phyloP scores from a whole-genome alignment of 1,140 invertebrate species.

The Campoletis sonorensis region DNA sequence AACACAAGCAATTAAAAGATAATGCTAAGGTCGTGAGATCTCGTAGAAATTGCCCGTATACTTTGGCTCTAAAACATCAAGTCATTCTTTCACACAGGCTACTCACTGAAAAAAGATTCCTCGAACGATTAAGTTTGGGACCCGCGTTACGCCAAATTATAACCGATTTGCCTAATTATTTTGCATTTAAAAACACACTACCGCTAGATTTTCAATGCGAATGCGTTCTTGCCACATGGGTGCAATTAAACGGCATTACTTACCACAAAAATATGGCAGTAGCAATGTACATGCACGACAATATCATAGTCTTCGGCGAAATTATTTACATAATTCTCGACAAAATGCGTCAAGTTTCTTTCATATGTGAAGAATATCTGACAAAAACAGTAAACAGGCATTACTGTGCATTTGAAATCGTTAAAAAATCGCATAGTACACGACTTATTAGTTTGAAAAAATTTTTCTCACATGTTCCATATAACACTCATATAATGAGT shows the following conservation, averaged over 20 bases:
- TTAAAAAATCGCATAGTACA: background rate
- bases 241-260: constrained; percentile 17
- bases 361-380: background rate
- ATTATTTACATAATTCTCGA: constrained; percentile 4
- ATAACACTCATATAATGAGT: background rate
- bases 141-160: constrained; percentile 5
- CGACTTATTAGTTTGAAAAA: background rate
- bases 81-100: constrained; percentile 12
- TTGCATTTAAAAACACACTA: background rate
- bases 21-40: constrained; percentile 20
- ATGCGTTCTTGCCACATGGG: constrained; percentile 9
- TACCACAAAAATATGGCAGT: background rate
- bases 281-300: background rate
- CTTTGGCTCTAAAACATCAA: constrained; percentile 46
- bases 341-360: background rate
- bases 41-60: constrained; percentile 20
- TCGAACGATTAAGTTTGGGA: constrained; percentile 18
- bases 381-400: background rate
- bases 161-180: constrained; percentile 6
- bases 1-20: constrained; percentile 32
- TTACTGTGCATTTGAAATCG: constrained; percentile 6
- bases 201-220: background rate
- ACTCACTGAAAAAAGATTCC: constrained; percentile 28
- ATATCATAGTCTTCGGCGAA: constrained; percentile 17
- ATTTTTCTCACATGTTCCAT: background rate